These are phyloP conservation scores for Chydorus sphaericus DNA, from an alignment of 2,888 invertebrate species.

Conservation along the genomic window DNA sequence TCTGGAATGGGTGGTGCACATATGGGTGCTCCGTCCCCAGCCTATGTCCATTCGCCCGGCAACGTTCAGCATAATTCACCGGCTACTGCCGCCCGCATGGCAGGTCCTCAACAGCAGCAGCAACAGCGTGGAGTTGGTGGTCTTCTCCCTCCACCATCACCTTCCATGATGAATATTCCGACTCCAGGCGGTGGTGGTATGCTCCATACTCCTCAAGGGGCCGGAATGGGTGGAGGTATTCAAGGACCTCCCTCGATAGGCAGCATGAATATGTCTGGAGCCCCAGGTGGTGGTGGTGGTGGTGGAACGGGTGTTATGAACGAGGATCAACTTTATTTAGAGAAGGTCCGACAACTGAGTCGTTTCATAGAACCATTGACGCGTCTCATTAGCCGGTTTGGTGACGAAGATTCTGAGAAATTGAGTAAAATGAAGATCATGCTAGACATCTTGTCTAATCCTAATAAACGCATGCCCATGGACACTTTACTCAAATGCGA, in stretches of 20 bases:
- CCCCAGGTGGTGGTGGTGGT: background rate
- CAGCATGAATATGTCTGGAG: constrained; percentile 9
- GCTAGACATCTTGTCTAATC: constrained; percentile 77
- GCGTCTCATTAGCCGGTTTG: constrained; percentile 75
- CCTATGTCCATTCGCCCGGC: constrained; percentile 13
- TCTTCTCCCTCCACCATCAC: constrained; percentile 14
- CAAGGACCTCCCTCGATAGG: constrained; percentile 20
- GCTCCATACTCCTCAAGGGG: constrained; percentile 20
- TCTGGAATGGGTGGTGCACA: constrained; percentile 24
- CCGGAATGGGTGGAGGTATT: constrained; percentile 17
- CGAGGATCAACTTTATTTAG: constrained; percentile 81
- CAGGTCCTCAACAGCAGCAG: constrained; percentile 6
- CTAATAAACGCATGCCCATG: constrained; percentile 71
- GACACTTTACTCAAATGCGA: constrained; percentile 86
- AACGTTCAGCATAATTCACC: constrained; percentile 10
- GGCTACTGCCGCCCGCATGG: constrained; percentile 12
- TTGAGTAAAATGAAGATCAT: constrained; percentile 88
- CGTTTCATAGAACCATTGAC: constrained; percentile 85
- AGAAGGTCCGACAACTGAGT: constrained; percentile 72
- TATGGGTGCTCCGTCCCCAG: constrained; percentile 27
- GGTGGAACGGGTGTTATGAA: background rate
- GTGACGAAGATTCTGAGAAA: constrained; percentile 82
- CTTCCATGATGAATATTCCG: constrained; percentile 13
- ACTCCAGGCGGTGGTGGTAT: constrained; percentile 19
- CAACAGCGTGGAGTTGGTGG: constrained; percentile 12